Percentiles rank a stretch among this genome's conserved stretches.
Evolutionary conservation across 1,140 invertebrate genomes (phyloP).

Genomic region (Papilio dardanus): DNA sequence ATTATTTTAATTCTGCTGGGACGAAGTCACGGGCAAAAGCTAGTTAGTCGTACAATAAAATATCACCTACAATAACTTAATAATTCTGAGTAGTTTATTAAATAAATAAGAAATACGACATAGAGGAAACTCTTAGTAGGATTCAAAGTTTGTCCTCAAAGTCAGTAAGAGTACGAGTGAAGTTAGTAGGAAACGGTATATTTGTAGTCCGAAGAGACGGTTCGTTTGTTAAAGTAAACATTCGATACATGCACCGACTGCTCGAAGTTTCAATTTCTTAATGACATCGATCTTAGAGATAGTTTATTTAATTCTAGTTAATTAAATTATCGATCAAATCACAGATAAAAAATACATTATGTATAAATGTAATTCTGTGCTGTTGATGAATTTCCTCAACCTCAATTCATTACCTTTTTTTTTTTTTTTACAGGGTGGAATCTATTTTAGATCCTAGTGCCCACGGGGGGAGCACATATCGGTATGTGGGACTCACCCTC

Average conservation of each 20-base stretch:
- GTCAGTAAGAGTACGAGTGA: conserved; percentile 4
- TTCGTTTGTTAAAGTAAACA: conserved; percentile 35
- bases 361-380: too few relatives aligned
- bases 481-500: too few relatives aligned
- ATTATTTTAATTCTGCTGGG: too few relatives aligned
- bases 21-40: too few relatives aligned
- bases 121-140: not conserved
- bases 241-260: conserved; percentile 26
- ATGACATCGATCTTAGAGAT: not conserved
- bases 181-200: conserved; percentile 6
- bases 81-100: not conserved
- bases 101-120: not conserved
- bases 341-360: not conserved
- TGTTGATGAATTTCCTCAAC: too few relatives aligned
- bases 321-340: too few relatives aligned
- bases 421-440: too few relatives aligned
- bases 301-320: not conserved
- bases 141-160: conserved; percentile 1
- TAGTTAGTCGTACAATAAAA: too few relatives aligned
- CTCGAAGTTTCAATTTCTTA: conserved; percentile 16
- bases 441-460: too few relatives aligned
- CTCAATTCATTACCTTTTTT: too few relatives aligned
- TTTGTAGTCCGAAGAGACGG: conserved; percentile 33
- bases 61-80: too few relatives aligned
- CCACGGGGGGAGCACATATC: too few relatives aligned